Conservation (phyloP, 2,888 invertebrate species). For the Resseliella maxima region DNA sequence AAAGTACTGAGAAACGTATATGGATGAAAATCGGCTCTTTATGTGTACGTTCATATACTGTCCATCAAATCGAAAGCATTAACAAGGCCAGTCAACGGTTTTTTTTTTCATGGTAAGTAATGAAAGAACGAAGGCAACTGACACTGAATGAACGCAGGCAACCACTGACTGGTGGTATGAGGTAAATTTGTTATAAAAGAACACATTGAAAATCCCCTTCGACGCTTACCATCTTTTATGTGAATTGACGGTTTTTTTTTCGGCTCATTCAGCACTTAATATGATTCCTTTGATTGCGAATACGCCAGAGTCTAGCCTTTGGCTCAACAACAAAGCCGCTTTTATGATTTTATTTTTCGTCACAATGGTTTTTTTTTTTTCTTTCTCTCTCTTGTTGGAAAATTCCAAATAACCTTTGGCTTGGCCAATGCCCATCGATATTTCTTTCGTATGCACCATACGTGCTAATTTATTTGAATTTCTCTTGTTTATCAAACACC, state of each 20-base stretch:
- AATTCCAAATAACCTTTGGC: not conserved
- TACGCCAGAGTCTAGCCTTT: conserved; percentile 18
- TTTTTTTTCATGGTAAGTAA: not conserved
- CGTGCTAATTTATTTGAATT: conserved; percentile 11
- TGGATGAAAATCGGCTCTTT: not conserved
- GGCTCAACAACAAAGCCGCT: not conserved
- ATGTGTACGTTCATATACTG: not conserved
- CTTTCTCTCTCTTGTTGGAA: no score
- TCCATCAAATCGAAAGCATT: conserved; percentile 5
- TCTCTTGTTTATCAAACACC: not conserved
- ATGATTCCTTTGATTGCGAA: not conserved
- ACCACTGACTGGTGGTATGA: not conserved
- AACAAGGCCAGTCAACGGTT: not conserved
- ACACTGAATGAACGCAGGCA: no score
- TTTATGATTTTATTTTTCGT: not conserved
- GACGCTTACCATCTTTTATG: not conserved
- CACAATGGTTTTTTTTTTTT: no score
- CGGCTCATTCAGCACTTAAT: not conserved
- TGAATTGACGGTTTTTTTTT: not conserved
- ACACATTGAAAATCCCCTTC: conserved; percentile 5
- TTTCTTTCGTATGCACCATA: not conserved
- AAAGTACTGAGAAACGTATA: not conserved
- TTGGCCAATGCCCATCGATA: not conserved
- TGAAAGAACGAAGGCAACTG: no score
- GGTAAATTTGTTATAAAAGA: not conserved